Percentiles rank a stretch among this genome's conserved stretches.
Evolutionary conservation across 2,113 vertebrate species (phyloP).

Genomic region (Colistium nudipinnis): DNA sequence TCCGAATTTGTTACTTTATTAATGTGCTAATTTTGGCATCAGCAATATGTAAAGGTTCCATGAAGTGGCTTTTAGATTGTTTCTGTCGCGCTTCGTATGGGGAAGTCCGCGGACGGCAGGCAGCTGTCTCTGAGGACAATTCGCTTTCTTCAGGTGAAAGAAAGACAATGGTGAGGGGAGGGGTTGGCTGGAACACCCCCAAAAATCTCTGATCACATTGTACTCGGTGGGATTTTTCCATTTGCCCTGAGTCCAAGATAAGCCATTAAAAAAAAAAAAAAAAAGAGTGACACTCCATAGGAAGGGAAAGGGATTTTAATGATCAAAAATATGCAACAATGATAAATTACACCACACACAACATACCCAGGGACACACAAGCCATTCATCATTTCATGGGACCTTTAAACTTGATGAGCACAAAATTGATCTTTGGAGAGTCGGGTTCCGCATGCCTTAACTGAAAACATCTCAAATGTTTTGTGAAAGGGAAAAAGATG

Average conservation of each 20-base stretch:
- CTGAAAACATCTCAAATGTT: conserved; percentile 73
- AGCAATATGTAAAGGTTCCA: conserved; percentile 65
- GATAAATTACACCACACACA: conserved; percentile 1
- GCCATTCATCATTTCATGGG: conserved; percentile 75
- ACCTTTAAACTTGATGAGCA: conserved; percentile 71
- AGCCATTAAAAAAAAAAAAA: conserved; percentile 40
- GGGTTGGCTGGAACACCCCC: conserved; percentile 69
- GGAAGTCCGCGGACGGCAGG: background rate
- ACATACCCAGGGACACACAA: conserved; percentile 51
- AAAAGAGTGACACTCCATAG: conserved; percentile 47
- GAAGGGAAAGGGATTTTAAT: conserved; percentile 54
- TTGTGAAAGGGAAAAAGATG: conserved; percentile 75
- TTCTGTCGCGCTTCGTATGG: conserved; percentile 23
- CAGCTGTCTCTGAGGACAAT: background rate
- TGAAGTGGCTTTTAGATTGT: conserved; percentile 58
- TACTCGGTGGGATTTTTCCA: conserved; percentile 23
- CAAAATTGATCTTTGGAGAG: conserved; percentile 62
- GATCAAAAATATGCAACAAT: conserved; percentile 69
- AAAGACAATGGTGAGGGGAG: background rate
- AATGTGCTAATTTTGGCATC: conserved; percentile 45
- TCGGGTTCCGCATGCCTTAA: conserved; percentile 74
- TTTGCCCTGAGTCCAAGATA: conserved; percentile 16
- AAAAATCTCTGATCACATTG: conserved; percentile 14
- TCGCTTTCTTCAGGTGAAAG: conserved; percentile 1
- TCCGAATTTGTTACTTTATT: conserved; percentile 50